Evolutionary conservation across 2,888 invertebrate species (phyloP), one percentile per base, ranked within the genome.

Genomic region (Dioctria linearis): DNA sequence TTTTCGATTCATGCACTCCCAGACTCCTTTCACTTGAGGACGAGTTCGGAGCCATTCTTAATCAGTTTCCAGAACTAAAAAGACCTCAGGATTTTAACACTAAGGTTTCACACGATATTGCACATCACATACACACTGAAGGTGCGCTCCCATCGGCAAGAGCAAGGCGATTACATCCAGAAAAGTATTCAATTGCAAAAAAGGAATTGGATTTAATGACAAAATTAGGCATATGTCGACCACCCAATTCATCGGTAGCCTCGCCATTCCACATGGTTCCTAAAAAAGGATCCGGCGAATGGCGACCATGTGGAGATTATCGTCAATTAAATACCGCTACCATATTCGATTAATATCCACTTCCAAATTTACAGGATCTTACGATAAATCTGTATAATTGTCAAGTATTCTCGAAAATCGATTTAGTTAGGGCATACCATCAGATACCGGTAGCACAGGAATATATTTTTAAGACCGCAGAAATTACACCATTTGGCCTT

Each of bases 381-480:
- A 59, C 57, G 6, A 61, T 71, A 9, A 66, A 73, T 5, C 25
- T 81, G n/a, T 49, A 67, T 40, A 43, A 46, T 8, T 69, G 67
- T 9, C 63, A 6, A 40, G 63, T 84, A 37, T 85, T 85, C 71
- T 83, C 84, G 1, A 83, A 69, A 11, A 63, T 85, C 4, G 85
- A 85, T 80, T 79, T 86, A 3, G 71, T 80, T 3, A 67, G 81
- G 49, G 87, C 87, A 1, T 89, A 85, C 78, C 84, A 86, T 67
- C 86, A 87, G 54, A 86, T 89, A 37, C 86, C 86, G 0, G 84
- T 88, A 2, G 81, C 80, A 2, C 65, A 82, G 5, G 85, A 83
- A 25, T 85, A 87, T 80, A 84, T 87, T 11, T 82, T 54, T 0
- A 88, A 88, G 82, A 86, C 87, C 4, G 87, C 86, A 0, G 85